Evolutionary conservation across 2,888 invertebrate species (phyloP), one percentile per base, ranked within the genome.

Genomic region (Rotaria macrura): DNA sequence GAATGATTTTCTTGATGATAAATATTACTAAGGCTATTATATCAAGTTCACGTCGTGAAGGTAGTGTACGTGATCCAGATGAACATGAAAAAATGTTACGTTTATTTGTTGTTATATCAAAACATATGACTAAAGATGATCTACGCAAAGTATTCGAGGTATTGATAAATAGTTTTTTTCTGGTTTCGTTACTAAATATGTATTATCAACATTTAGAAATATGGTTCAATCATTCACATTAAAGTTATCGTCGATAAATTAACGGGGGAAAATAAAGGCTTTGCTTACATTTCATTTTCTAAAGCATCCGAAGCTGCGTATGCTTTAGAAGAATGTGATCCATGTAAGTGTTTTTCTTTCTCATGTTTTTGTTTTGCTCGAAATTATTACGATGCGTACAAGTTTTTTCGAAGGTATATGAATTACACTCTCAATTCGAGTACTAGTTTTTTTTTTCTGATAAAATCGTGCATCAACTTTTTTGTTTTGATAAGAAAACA

Each of bases 41-140:
- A 34, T 90, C 88, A 88, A 92, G 87, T 89, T 94, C 94, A 89
- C 94, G 94, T 86, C 93, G 94, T 88, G 94, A 94, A 90, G 94
- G 94, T 9, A 93, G 93, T 4, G 92, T 92, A 87, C 91, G 94
- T 86, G 94, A 94, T 87, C 94, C 94, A 86, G 93, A 94, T 88
- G 94, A 94, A 89, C 94, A 94, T 88, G 94, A 95, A 89, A 93
- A 83, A 49, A 93, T 94, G 89, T 93, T 94, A 84, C 92, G 96
- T 85, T 91, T 96, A 72, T 97, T 96, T 91, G 94, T 96, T 86
- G 94, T 95, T 47, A 93, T 95, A 85, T 94, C 95, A 4, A 95
- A 94, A 90, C 92, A 92, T 17, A 93, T 93, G 90, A 93, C 93
- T 1, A 95, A 96, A 87, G 89, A 91, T 55, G 91, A 92, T 85